These are phyloP conservation scores for Porites australiensis DNA, from an alignment of 64 coral and sea anemone species.

Conservation along the genomic window DNA sequence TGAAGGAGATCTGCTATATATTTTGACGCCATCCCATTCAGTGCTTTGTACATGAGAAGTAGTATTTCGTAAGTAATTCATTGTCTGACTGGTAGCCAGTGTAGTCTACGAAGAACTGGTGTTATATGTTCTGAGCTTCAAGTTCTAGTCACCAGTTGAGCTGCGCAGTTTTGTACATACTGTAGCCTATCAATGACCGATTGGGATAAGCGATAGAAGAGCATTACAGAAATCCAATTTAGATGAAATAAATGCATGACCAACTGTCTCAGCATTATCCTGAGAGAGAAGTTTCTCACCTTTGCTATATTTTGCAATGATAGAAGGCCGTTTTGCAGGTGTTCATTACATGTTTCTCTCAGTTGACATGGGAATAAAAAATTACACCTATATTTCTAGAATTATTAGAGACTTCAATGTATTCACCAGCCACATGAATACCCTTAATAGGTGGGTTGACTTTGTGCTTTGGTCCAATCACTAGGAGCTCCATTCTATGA, in stretches of 20 bases:
- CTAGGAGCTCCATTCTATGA: too few relatives aligned
- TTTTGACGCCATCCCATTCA: conserved; percentile 13
- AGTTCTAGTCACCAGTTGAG: too few relatives aligned
- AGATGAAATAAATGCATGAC: not conserved
- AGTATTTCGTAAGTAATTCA: conserved; percentile 36
- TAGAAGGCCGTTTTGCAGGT: conserved; percentile 16
- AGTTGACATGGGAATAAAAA: too few relatives aligned
- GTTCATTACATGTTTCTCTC: too few relatives aligned
- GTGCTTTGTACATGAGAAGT: conserved; percentile 25
- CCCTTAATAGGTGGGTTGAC: too few relatives aligned
- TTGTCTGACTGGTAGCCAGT: conserved; percentile 5
- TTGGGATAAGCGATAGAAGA: not conserved
- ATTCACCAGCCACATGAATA: too few relatives aligned
- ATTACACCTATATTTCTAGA: not conserved
- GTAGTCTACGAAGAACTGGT: conserved; percentile 23
- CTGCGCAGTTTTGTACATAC: too few relatives aligned
- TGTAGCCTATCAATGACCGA: too few relatives aligned
- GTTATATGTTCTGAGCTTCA: not conserved
- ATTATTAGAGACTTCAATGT: not conserved
- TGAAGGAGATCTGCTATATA: conserved; percentile 37
- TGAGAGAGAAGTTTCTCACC: conserved; percentile 1
- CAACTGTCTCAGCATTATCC: not conserved
- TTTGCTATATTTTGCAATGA: conserved; percentile 7
- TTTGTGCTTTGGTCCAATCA: too few relatives aligned
- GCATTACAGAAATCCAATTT: conserved; percentile 14